Percentiles rank a stretch among this genome's conserved stretches.
phyloP scores from a whole-genome alignment of 1,140 invertebrate genomes.

The Cheumatopsyche charites region DNA sequence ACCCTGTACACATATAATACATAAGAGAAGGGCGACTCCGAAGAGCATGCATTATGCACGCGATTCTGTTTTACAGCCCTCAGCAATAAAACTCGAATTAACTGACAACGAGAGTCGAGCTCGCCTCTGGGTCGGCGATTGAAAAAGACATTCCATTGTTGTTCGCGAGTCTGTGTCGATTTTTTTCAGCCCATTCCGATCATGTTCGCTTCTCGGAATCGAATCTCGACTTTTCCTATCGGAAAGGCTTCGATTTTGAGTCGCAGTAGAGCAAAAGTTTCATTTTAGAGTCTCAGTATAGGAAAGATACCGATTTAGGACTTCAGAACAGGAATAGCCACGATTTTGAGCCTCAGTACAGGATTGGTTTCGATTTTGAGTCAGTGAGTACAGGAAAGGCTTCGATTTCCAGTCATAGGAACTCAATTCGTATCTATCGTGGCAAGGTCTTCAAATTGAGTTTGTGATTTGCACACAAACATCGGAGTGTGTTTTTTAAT shows the following conservation, averaged over 20 bases:
- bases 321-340: neutral
- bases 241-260: neutral
- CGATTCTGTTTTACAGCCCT: slow-evolving; percentile 31
- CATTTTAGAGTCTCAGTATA: neutral
- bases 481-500: slow-evolving; percentile 8
- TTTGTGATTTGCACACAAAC: neutral
- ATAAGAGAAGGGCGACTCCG: neutral
- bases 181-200: neutral
- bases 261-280: neutral
- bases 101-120: neutral
- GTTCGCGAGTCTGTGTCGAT: neutral
- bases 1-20: too few species aligned
- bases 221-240: neutral
- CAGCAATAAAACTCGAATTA: slow-evolving; percentile 29
- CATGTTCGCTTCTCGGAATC: slow-evolving; percentile 2
- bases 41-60: neutral
- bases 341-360: too few species aligned
- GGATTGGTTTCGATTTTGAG: too few species aligned
- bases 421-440: too few species aligned
- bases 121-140: slow-evolving; percentile 16
- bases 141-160: slow-evolving; percentile 24
- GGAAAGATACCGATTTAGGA: neutral
- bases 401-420: too few species aligned
- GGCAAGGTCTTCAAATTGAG: neutral
- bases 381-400: too few species aligned